Evolutionary conservation across 2,797 vertebrate genomes (phyloP), one percentile per base, ranked within the genome.

Genomic region (Amphiprion clarkii): DNA sequence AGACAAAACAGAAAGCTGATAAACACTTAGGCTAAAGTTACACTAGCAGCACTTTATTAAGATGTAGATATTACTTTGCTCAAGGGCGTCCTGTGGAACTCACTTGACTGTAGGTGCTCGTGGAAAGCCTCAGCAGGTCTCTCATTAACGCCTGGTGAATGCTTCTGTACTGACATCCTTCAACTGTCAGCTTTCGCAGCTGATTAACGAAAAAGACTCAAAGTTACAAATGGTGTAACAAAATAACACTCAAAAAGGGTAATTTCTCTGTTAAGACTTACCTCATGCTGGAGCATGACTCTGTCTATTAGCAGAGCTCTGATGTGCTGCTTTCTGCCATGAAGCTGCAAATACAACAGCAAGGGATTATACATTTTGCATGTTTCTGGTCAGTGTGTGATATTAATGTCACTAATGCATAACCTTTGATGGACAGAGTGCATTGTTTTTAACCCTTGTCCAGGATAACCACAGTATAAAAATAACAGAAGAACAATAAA

Each of bases 251-350:
- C 2, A 3, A 59, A 46, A 48, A 27, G 36, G 0, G 0, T 0
- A 0, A 4, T 14, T 33, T 54, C 49, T 74, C 7, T 31, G 1
- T 23, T 23, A 54, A 2, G 10, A 60, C 66, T 72, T 94, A 98
- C 98, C 95, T 99, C 98, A 72, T 99, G 98, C 87, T 99, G 98
- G 75, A 99, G 94, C 98, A 99, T 99, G 64, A 99, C 98, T 88
- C 98, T 94, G 93, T 99, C 98, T 54, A 99, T 99, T 39, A 99
- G 91, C 39, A 99, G 89, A 55, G 98, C 97, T 94, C 98, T 94
- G 88, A 99, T 99, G 90, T 99, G 98, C 49, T 97, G 96, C 78
- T 99, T 99, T 93, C 96, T 98, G 63, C 98, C 97, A 46, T 96
- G 96, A 77, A 99, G 98, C 98, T 99, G 93, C 53, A 94, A 77